These are phyloP conservation scores for Caenorhabditis inopinata DNA, from an alignment of 1,140 invertebrate species.

Conservation along the genomic window DNA sequence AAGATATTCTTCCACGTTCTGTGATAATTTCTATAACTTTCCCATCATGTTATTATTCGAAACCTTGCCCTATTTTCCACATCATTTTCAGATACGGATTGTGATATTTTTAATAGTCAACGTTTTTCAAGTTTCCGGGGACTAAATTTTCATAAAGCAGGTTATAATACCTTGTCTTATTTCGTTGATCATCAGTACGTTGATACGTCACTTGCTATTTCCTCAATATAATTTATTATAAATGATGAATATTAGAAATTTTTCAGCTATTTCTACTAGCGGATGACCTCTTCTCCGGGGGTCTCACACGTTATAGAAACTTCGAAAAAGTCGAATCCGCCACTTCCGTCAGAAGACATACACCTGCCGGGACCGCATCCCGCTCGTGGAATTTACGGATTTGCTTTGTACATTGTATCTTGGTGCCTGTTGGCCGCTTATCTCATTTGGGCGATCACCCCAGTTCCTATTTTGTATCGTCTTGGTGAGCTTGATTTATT, in stretches of 20 bases:
- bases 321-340: neutral
- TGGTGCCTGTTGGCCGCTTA: conserved; percentile 43
- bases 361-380: conserved; percentile 39
- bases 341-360: conserved; percentile 35
- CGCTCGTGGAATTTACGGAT: conserved; percentile 51
- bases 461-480: conserved; percentile 44
- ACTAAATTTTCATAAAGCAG: too few species aligned
- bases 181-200: too few species aligned
- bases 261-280: neutral
- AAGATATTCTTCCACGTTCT: neutral
- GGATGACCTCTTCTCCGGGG: neutral
- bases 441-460: conserved; percentile 50
- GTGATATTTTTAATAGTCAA: too few species aligned
- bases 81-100: conserved; percentile 10
- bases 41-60: neutral
- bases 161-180: too few species aligned
- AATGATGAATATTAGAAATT: too few species aligned
- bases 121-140: neutral
- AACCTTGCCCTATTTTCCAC: neutral
- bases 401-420: conserved; percentile 47
- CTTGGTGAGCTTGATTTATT: neutral
- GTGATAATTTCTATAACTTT: neutral
- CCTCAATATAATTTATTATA: too few species aligned
- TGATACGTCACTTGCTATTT: too few species aligned
- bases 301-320: neutral